Evolutionary conservation across 1,140 invertebrate genomes (phyloP), one percentile per base, ranked within the genome.

Genomic region (Melipona quadrifasciata): DNA sequence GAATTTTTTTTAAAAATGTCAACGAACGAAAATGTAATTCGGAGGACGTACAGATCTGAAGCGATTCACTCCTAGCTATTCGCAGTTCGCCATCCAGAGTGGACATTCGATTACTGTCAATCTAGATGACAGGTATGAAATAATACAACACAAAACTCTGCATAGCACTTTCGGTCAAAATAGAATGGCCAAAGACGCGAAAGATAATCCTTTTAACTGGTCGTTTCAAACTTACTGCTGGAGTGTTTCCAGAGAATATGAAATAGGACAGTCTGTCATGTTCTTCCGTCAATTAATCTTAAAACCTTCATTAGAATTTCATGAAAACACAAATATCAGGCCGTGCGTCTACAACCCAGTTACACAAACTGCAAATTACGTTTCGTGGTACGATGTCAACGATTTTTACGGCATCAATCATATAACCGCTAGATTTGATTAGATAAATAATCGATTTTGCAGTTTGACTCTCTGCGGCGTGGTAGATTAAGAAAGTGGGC

Each of bases 251-350:
- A 65, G 58, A 19, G 47, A 53, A 55, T 53, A 39, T 27, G 39
- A 67, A 82, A 65, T 82, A 19, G 21, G 61, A 65, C 71, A 39
- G 47, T 47, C 67, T 47, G 55, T 82, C 80, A 75, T 65, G 47
- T 82, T 19, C 58, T 51, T 53, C 27, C 39, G 71, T 75, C 72
- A 75, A 82, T 67, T 82, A 82, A 75, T 82, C 58, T 39, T 39
- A 47, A 61, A 51, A 55, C 55, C 55, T 80, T 71, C 34, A 31
- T 61, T 72, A 58, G 55, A 61, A 72, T 72, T 70, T 57, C 67
- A 57, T 39, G 34, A 24, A 39, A 57, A 34, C 31, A 79, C 65
- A 58, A 77, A 70, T 79, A 34, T 70, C 77, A 39, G 24, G 0
- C 27, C 5, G 11, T 53, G 51, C 27, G 24, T 71, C 12, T 72